phyloP scores from a whole-genome alignment of 2,888 invertebrate species.

The Platynereis dumerilii region DNA sequence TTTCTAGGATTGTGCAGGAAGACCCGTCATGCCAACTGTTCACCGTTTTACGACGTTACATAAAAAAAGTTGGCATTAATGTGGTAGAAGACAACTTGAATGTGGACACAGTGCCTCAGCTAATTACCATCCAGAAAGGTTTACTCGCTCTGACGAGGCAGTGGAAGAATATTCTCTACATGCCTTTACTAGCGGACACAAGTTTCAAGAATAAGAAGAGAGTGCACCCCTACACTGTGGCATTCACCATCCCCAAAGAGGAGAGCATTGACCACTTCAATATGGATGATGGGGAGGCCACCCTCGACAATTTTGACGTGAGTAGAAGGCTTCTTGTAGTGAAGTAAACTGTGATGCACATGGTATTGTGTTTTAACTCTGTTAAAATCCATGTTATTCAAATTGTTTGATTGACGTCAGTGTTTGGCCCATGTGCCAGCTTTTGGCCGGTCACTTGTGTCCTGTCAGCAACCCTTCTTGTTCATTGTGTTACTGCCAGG shows the following conservation, averaged over 20 bases:
- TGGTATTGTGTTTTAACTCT: too few relatives aligned
- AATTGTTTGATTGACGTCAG: too few relatives aligned
- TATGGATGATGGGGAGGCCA: constrained; percentile 30
- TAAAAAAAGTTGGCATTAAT: constrained; percentile 73
- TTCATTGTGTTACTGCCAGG: too few relatives aligned
- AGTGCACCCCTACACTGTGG: constrained; percentile 74
- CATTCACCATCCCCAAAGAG: constrained; percentile 74
- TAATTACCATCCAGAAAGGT: constrained; percentile 88
- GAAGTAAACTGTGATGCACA: too few relatives aligned
- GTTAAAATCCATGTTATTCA: too few relatives aligned
- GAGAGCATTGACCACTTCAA: constrained; percentile 42
- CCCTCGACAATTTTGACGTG: constrained; percentile 66
- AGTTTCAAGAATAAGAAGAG: constrained; percentile 76
- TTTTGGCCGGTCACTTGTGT: too few relatives aligned
- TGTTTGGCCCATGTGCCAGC: too few relatives aligned
- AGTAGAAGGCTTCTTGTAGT: too few relatives aligned
- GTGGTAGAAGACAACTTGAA: constrained; percentile 84
- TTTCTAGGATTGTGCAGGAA: constrained; percentile 89
- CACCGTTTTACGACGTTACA: constrained; percentile 75
- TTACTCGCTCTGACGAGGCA: constrained; percentile 95
- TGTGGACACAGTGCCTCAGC: constrained; percentile 82
- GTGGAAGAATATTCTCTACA: constrained; percentile 95
- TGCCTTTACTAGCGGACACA: constrained; percentile 86
- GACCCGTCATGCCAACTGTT: constrained; percentile 95
- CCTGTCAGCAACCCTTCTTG: too few relatives aligned